Evolutionary conservation across 1,140 invertebrate genomes (phyloP).

Genomic region (Drosophila auraria): DNA sequence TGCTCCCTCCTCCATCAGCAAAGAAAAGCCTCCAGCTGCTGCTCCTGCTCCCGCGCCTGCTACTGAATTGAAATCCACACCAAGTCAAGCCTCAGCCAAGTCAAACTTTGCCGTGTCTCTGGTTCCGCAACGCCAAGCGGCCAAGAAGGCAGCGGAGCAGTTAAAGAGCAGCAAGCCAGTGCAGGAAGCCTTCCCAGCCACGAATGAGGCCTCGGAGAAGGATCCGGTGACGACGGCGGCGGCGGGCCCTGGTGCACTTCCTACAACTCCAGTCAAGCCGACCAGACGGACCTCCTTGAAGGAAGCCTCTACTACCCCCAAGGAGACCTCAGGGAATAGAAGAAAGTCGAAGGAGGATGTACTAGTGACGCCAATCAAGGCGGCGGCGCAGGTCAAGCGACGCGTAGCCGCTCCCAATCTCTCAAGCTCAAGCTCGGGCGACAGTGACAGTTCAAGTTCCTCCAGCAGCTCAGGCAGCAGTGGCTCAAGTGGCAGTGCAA

Average conservation of each 20-base stretch:
- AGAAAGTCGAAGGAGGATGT: constrained; percentile 67
- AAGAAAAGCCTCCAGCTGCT: constrained; percentile 37
- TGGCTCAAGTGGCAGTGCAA: constrained; percentile 49
- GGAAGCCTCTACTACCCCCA: constrained; percentile 38
- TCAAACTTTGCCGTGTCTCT: constrained; percentile 89
- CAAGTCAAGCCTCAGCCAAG: constrained; percentile 20
- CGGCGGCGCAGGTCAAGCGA: constrained; percentile 54
- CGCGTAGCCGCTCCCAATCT: constrained; percentile 66
- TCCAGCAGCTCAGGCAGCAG: constrained; percentile 55
- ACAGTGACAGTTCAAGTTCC: constrained; percentile 63
- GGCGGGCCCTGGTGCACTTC: constrained; percentile 4
- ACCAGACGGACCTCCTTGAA: constrained; percentile 51
- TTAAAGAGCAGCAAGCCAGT: constrained; percentile 92
- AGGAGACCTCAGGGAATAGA: constrained; percentile 27
- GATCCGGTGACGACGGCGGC: constrained; percentile 9
- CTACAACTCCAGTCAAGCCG: constrained; percentile 29
- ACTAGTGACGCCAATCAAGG: constrained; percentile 9
- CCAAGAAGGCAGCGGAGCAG: constrained; percentile 95
- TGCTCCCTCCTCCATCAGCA: constrained; percentile 15
- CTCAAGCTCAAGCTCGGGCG: constrained; percentile 66
- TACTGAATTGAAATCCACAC: constrained; percentile 17
- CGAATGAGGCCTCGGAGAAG: constrained; percentile 27
- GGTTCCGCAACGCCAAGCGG: constrained; percentile 95
- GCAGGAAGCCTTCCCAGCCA: constrained; percentile 43
- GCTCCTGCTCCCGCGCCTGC: constrained; percentile 1